Evolutionary conservation across 2,113 vertebrate genomes (phyloP), one percentile per base, ranked within the genome.

Genomic region (Amphiprion ocellaris): DNA sequence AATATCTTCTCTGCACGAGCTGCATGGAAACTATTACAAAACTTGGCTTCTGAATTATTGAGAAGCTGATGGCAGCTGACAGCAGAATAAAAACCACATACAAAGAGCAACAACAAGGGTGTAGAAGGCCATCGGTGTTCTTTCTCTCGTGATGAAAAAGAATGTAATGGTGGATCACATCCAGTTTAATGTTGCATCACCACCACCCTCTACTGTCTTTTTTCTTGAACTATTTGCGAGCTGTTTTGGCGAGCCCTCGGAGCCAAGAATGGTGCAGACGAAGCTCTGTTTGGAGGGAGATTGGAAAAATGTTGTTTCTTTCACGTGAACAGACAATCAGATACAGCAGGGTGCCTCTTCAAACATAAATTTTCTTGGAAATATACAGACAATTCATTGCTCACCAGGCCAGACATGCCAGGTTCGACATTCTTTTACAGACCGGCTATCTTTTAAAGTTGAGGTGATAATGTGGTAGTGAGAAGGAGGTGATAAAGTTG

Each of bases 21-120:
- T 49, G 46, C 62, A 66, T 61, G 55, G 50, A 53, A 73, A 83
- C 17, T 60, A 73, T 76, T 69, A 66, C 69, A 87, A 63, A 81
- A 53, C 54, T 52, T 24, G 41, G 63, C 61, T 58, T 23, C 24
- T 89, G 79, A 91, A 89, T 88, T 67, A 88, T 83, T 88, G 64
- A 88, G 50, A 49, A 69, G 47, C 37, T 1, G 47, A 55, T 64
- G 72, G 63, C 52, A 55, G 77, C 53, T 81, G 77, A 81, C 74
- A 79, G 68, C 63, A 49, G 21, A 76, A 77, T 26, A 77, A 37
- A 83, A 81, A 86, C 44, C 46, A 76, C 49, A 70, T 44, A 70
- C 39, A 61, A 54, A 64, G 39, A 69, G 67, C 53, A 69, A 65
- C 3, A 77, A 30, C 63, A 70, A 23, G 44, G 54, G 4, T 41